Base-by-base conservation (phyloP, 2,113 vertebrate genomes). In the Ia io region DNA sequence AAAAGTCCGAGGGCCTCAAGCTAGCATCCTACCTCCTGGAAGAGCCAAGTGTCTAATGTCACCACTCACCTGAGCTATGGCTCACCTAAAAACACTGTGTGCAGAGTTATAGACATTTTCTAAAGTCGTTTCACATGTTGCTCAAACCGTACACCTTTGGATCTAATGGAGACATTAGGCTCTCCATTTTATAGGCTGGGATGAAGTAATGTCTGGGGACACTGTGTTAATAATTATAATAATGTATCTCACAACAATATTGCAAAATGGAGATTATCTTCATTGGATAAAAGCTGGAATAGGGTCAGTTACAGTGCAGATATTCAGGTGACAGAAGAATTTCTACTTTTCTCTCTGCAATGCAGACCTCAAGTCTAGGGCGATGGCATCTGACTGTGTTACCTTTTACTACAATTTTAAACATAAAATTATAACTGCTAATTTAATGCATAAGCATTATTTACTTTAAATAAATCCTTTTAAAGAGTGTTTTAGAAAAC, bases 391-490 rank as follows among this genome's bases (percentile, higher is more conserved):
- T 63, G 56, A 77, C 28, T 73, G 56, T n/a, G 23, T 87, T 42
- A 76, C 30, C 23, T 47, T 37, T 25, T 76, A 37, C 20, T 73
- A 14, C 88, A 85, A 77, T 90, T 90, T 76, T 17, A 49, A 88
- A 94, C 87, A 77, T 20, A 56, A 93, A 80, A 37, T 30, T 77
- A 3, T 47, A 74, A 59, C 56, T 84, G 42, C 56, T 82, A 65
- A 84, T 56, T 47, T 59, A 65, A 12, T 94, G 44, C 35, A 14
- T 65, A 85, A 40, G 8, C 14, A 56, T 47, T 65, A 67, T 79
- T 91, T 92, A 65, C n/a, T 74, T 80, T 74, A 88, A 63, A 13
- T n/a, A 78, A 80, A 53, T 61, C 22, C 35, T 93, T 71, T 83
- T 30, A 44, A 76, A 77, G 6, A 32, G 16, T 82, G 13, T 78